Conservation (phyloP, 1,140 invertebrate genomes). For the Cyrtorhinus lividipennis region DNA sequence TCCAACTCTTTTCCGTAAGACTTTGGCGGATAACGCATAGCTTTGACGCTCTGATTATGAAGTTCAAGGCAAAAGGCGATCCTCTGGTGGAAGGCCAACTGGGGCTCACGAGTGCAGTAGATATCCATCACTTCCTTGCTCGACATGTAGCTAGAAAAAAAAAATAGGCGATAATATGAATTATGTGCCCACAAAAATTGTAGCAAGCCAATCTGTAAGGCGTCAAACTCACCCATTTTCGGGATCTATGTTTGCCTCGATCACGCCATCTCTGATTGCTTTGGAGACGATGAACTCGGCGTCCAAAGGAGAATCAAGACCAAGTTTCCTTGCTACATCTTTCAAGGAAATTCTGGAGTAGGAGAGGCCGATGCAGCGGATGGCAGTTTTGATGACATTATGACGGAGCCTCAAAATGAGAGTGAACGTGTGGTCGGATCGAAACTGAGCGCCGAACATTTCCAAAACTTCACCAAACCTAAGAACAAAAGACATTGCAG, state of each 20-base stretch:
- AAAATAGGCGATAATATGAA: too few species aligned
- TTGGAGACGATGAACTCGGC: constrained; percentile 99
- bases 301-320: constrained; percentile 88
- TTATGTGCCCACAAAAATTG: too few species aligned
- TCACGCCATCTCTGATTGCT: constrained; percentile 97
- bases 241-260: constrained; percentile 92
- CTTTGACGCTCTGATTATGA: constrained; percentile 96
- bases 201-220: too few species aligned
- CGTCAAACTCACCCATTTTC: constrained; percentile 40
- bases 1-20: constrained; percentile 97
- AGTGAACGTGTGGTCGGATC: constrained; percentile 84
- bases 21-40: constrained; percentile 98
- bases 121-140: constrained; percentile 95
- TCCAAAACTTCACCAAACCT: constrained; percentile 88
- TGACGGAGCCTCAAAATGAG: constrained; percentile 86
- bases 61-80: constrained; percentile 96
- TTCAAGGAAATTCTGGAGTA: constrained; percentile 92
- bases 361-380: constrained; percentile 88
- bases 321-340: constrained; percentile 87
- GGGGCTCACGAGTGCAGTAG: constrained; percentile 93
- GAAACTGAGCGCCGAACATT: constrained; percentile 74
- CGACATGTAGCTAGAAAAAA: constrained; percentile 71
- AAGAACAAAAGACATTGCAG: constrained; percentile 31
- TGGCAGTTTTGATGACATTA: constrained; percentile 98
- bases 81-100: constrained; percentile 92